A percentile compares a stretch with the other conserved stretches of the same genome.
Evolutionary conservation across 2,113 vertebrate genomes (phyloP).

Genomic region (Cyanoderma ruficeps): DNA sequence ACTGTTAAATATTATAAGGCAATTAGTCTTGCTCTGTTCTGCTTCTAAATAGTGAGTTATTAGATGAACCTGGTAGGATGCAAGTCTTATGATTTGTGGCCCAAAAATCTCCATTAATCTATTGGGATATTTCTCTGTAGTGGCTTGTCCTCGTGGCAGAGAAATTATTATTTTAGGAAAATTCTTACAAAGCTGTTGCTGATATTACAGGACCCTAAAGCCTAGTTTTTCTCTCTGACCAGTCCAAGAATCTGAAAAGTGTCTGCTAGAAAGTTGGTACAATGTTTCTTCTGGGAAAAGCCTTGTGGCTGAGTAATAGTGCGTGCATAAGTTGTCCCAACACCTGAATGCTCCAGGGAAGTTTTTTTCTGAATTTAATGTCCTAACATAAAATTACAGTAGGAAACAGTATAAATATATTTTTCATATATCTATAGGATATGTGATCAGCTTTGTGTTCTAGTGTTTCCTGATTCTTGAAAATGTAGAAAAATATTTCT

Average conservation of each 20-base stretch:
- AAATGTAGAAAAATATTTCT: neutral
- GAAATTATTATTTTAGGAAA: neutral
- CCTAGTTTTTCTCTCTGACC: neutral
- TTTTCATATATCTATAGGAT: neutral
- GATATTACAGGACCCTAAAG: neutral
- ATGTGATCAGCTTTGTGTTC: neutral
- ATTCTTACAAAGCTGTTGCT: neutral
- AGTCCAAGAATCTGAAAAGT: neutral
- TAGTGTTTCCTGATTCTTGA: neutral
- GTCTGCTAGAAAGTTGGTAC: neutral
- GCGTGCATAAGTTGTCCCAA: neutral
- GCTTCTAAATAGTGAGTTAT: conserved; percentile 19
- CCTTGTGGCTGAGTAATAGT: neutral
- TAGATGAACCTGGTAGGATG: neutral
- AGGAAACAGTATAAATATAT: neutral
- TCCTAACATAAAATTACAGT: neutral
- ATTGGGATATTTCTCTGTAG: neutral
- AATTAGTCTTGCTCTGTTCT: conserved; percentile 4
- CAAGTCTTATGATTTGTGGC: neutral
- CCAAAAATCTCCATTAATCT: neutral
- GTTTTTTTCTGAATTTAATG: neutral
- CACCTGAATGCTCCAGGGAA: neutral
- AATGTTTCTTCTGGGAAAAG: neutral
- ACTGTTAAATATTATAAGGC: neutral
- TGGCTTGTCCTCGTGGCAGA: neutral